Evolutionary conservation across 30 jellyfish, hydroid and myxozoan genomes (phyloP).

Genomic region (Rhopilema esculentum): DNA sequence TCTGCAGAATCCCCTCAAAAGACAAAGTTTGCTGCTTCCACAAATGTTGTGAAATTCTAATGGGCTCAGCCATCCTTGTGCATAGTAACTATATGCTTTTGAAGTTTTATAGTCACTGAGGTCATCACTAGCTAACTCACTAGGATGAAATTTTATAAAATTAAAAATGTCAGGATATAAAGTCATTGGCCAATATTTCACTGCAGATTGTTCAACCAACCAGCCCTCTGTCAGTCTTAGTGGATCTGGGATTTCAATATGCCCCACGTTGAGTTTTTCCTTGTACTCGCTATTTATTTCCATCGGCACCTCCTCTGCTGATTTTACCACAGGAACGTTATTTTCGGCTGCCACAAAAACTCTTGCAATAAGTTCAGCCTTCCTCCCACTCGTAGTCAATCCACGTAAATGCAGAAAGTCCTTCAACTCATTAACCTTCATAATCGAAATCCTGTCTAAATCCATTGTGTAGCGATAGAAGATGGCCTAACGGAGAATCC

Average conservation of each 20-base stretch:
- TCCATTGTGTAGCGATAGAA: constrained; percentile 10
- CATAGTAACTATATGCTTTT: constrained; percentile 75
- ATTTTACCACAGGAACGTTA: constrained; percentile 30
- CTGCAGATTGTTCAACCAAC: constrained; percentile 44
- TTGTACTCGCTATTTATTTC: constrained; percentile 36
- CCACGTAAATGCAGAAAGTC: constrained; percentile 55
- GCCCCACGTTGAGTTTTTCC: constrained; percentile 14
- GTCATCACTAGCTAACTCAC: constrained; percentile 48
- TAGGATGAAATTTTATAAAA: constrained; percentile 37
- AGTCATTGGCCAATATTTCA: constrained; percentile 48
- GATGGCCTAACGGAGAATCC: constrained; percentile 1
- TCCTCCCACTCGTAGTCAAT: constrained; percentile 32
- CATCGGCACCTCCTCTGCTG: constrained; percentile 55
- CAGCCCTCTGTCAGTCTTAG: constrained; percentile 20
- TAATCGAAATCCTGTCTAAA: constrained; percentile 6
- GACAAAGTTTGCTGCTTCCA: constrained; percentile 34
- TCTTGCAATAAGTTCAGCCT: constrained; percentile 59
- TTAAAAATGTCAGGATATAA: constrained; percentile 55
- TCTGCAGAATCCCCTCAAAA: constrained; percentile 8
- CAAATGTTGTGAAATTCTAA: constrained; percentile 1
- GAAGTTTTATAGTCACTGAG: constrained; percentile 70
- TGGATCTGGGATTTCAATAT: constrained; percentile 28
- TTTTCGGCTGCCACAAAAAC: constrained; percentile 47
- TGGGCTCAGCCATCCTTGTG: constrained; percentile 50
- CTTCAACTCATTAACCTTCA: constrained; percentile 54